Percentiles rank a stretch among this genome's conserved stretches.
Conservation (phyloP, 2,113 vertebrate species). For the Ptyas mucosa region DNA sequence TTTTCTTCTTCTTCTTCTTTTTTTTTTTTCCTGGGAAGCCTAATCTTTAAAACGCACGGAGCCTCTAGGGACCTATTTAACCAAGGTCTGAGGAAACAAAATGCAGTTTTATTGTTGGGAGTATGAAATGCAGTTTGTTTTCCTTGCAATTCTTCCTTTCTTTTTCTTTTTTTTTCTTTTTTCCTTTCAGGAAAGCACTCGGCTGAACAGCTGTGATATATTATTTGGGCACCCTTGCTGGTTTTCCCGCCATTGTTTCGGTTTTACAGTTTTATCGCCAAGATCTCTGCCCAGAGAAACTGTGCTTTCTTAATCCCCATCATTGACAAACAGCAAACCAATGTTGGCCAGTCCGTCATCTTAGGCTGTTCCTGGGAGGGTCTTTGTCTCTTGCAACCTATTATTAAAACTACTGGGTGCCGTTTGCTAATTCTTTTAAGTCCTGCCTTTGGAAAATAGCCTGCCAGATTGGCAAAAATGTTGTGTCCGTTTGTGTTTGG, state of each 20-base stretch:
- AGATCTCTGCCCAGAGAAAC: slow-evolving; percentile 57
- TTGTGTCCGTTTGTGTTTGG: neutral
- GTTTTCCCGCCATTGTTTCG: slow-evolving; percentile 80
- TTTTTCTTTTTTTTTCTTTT: slow-evolving; percentile 5
- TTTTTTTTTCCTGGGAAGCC: slow-evolving; percentile 63
- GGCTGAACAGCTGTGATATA: slow-evolving; percentile 65
- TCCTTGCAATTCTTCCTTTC: slow-evolving; percentile 62
- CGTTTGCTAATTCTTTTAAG: neutral
- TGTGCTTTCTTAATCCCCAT: slow-evolving; percentile 50
- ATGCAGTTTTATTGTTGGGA: slow-evolving; percentile 68
- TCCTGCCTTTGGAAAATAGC: neutral
- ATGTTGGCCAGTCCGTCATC: neutral
- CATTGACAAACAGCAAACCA: slow-evolving; percentile 9
- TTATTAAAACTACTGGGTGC: neutral
- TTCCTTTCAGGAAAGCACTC: slow-evolving; percentile 76
- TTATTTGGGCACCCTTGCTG: slow-evolving; percentile 66
- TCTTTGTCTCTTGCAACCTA: neutral
- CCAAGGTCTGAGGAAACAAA: slow-evolving; percentile 53
- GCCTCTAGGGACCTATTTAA: slow-evolving; percentile 67
- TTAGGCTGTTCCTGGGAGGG: neutral
- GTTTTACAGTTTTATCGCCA: slow-evolving; percentile 60
- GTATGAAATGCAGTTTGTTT: slow-evolving; percentile 72
- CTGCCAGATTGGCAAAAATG: neutral
- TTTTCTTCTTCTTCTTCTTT: neutral
- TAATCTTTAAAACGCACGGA: slow-evolving; percentile 74